Base-by-base conservation (phyloP, 2,113 vertebrate genomes). In the Artemisiospiza belli region DNA sequence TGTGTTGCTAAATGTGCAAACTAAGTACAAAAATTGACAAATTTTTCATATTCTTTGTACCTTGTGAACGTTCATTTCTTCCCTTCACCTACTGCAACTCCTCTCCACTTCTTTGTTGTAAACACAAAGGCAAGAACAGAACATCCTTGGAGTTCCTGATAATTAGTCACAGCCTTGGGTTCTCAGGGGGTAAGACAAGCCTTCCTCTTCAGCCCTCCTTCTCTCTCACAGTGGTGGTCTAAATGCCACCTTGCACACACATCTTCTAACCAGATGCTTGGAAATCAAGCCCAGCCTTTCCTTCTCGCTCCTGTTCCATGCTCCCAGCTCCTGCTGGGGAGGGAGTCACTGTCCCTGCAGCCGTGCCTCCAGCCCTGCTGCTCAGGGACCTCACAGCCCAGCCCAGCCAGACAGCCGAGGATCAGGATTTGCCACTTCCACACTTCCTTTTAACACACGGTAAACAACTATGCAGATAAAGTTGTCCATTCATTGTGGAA, bases 51-150 rank as follows among this genome's bases (percentile, higher is more conserved):
- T 67, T 4, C 47, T 83, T 74, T 52, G 19, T 88, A 58, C 63
- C 70, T 83, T 51, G 21, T 63, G 13, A 46, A 28, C 0, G 4
- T 51, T 67, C 17, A 28, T 35, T 86, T 82, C 76, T 75, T 86
- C n/a, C 35, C 68, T 90, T n/a, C 54, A 61, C 33, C 49, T 74
- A 52, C 51, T 51, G n/a, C 68, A 76, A 39, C 54, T 88, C 49
- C 46, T 81, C 37, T 81, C 46, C 2, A 1, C 37, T 68, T 52
- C 68, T 77, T 82, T 87, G 41, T 49, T 44, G n/a, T 24, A 73
- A 80, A 43, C 19, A 86, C 33, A 73, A 95, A 93, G 47, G 47
- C 18, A 69, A 93, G 79, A 77, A 35, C n/a, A 72, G 68, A 95
- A 88, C 63, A 47, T 44, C 61, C 74, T 68, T 69, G 49, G 55